phyloP scores from a whole-genome alignment of 2,113 vertebrate genomes.

The Sterrhoptilus dennistouni region DNA sequence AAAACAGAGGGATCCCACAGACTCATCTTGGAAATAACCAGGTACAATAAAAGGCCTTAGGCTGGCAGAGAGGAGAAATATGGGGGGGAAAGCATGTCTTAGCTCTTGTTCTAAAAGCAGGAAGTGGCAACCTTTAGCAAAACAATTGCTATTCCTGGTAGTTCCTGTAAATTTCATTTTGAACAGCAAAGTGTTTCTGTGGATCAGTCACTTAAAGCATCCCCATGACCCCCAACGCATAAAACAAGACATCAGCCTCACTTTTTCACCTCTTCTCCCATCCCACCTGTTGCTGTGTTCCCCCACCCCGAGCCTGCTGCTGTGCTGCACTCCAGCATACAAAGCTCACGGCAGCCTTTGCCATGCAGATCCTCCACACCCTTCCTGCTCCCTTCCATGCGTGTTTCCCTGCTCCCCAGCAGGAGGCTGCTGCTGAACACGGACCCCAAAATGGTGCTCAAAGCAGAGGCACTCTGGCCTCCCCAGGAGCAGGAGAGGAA shows the following conservation, averaged over 20 bases:
- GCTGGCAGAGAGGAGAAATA: background rate
- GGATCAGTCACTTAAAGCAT: background rate
- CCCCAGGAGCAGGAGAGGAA: background rate
- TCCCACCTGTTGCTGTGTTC: background rate
- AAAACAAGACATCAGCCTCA: background rate
- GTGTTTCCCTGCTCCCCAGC: background rate
- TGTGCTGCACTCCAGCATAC: background rate
- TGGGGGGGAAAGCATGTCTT: background rate
- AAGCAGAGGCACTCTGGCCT: background rate
- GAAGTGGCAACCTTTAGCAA: background rate
- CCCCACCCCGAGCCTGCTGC: background rate
- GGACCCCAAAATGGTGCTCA: rapidly evolving
- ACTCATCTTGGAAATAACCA: background rate
- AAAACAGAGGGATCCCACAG: background rate
- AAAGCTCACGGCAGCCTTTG: background rate
- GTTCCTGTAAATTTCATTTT: background rate
- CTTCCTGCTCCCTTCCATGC: background rate
- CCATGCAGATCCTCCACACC: background rate
- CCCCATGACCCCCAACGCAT: background rate
- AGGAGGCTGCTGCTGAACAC: background rate
- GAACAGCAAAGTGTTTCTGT: background rate
- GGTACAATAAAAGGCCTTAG: background rate
- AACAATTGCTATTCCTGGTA: background rate
- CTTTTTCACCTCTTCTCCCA: background rate
- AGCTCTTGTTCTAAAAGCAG: background rate